A percentile compares a stretch with the other conserved stretches of the same genome.
Evolutionary conservation across 2,113 vertebrate genomes (phyloP).

Genomic region (Phainopepla nitens): DNA sequence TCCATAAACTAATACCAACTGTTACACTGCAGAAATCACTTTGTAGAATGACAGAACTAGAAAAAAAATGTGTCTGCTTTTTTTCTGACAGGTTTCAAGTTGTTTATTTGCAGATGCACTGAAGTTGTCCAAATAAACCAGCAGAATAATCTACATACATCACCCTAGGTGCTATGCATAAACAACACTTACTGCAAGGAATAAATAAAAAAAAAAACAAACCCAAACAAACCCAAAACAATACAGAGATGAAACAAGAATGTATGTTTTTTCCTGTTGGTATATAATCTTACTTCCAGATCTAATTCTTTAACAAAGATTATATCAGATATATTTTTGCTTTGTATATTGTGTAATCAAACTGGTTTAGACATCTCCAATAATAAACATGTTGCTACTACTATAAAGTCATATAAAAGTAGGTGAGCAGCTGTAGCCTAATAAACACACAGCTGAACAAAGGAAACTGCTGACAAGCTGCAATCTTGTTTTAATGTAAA

Average conservation of each 20-base stretch:
- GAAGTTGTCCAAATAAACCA: not conserved
- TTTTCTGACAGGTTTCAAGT: not conserved
- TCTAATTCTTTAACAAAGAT: not conserved
- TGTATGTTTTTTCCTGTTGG: not conserved
- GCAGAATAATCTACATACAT: not conserved
- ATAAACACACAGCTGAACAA: constrained; percentile 49
- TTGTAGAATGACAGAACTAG: not conserved
- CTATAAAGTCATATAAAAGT: constrained; percentile 39
- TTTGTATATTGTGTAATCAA: constrained; percentile 3
- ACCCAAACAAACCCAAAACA: not conserved
- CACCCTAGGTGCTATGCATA: not conserved
- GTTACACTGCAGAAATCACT: not conserved
- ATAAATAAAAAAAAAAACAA: not conserved
- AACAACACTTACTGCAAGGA: not conserved
- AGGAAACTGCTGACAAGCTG: constrained; percentile 35
- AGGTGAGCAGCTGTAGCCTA: constrained; percentile 41
- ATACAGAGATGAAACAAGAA: not conserved
- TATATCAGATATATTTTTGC: not conserved
- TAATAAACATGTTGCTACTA: constrained; percentile 44
- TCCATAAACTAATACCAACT: not conserved
- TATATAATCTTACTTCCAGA: not conserved
- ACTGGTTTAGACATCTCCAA: constrained; percentile 12
- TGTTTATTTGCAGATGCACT: not conserved
- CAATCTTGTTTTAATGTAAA: constrained; percentile 43
- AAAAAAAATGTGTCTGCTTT: not conserved